Evolutionary conservation across 2,888 invertebrate genomes (phyloP), one percentile per base, ranked within the genome.

Genomic region (Zonitis immaculata): DNA sequence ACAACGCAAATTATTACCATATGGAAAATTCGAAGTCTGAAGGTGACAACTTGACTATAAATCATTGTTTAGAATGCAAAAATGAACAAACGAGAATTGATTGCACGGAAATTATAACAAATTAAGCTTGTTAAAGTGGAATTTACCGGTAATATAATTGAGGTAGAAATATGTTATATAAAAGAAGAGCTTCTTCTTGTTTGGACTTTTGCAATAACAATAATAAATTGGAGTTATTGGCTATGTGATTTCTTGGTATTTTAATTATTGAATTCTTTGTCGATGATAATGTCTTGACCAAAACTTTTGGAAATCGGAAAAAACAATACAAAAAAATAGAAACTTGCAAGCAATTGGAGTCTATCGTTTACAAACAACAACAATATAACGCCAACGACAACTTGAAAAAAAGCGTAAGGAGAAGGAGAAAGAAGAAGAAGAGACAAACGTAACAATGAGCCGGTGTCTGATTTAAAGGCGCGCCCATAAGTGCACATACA

Each of bases 401-500:
- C 9, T 2, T 8, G 35, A 20, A 39, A 39, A 39, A 18, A 39
- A 20, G 11, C 20, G 18, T 20, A 20, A 39, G 39, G 3, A 16
- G 14, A 3, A 12, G 16, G 18, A 16, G 14, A 14, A 32, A 5
- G 6, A 7, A 3, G 8, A 16, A 12, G 26, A 9, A n/a, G 8
- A 44, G 2, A 44, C 22, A 44, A 44, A 43, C 26, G 43, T 25
- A 44, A 44, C 44, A 45, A 45, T 28, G 45, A 39, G 39, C 18
- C 18, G 39, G 39, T 39, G 45, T 26, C 30, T 45, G 45, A 30
- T 45, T 44, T 45, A 27, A 30, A 18, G 45, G 26, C 45, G 45
- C 28, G 12, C 45, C 45, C 45, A 45, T 30, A 45, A 45, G 45
- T 45, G 45, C 28, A 45, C 45, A 45, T 44, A 44, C 28, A 27